phyloP scores from a whole-genome alignment of 2,888 invertebrate genomes.

The Heliconius charithonia region DNA sequence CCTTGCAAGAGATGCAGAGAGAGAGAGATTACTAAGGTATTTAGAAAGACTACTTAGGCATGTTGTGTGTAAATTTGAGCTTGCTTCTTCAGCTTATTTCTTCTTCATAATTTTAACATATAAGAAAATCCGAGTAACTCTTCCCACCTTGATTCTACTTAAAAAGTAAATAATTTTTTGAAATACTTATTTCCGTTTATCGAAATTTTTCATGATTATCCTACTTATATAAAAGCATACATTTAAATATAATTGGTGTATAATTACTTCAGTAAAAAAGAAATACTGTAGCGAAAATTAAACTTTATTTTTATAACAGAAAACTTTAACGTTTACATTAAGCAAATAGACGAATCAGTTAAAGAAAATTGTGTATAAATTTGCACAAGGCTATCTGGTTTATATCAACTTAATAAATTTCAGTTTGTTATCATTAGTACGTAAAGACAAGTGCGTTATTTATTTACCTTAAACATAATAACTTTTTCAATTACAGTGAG shows the following conservation, averaged over 20 bases:
- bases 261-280: not conserved
- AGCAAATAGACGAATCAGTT: not conserved
- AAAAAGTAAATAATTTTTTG: too few species aligned
- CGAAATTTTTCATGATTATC: too few species aligned
- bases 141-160: too few species aligned
- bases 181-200: too few species aligned
- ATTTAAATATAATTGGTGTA: not conserved
- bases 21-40: too few species aligned
- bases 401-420: conserved; percentile 22
- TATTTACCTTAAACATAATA: conserved; percentile 63
- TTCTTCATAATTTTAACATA: too few species aligned
- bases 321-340: not conserved
- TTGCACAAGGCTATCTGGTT: conserved; percentile 7
- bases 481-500: conserved; percentile 58
- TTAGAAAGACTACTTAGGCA: too few species aligned
- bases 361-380: not conserved
- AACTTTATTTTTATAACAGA: not conserved
- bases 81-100: too few species aligned
- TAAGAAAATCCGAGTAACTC: too few species aligned
- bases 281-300: not conserved
- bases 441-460: conserved; percentile 57
- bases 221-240: not conserved
- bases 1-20: too few species aligned
- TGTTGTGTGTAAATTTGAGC: too few species aligned
- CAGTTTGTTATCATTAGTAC: conserved; percentile 38